phyloP scores from a whole-genome alignment of 2,113 vertebrate species.

The Pan troglodytes region NHGRI_mPanTro3-v2.1_pri NC_072403.2:18176001-18176500 shows the following conservation, averaged over 20 bases:
- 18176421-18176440: not conserved
- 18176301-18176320: accelerated
- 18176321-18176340: accelerated
- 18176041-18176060: not conserved
- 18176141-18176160: not conserved
- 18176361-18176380: not conserved
- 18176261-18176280: not conserved
- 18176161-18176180: not conserved
- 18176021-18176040: not conserved
- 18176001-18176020: not conserved
- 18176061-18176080: not conserved
- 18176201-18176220: not conserved
- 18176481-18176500: not conserved
- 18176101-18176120: not conserved
- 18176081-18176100: not conserved
- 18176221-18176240: not conserved
- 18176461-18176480: accelerated
- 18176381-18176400: accelerated
- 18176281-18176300: accelerated
- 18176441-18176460: not conserved
- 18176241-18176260: not conserved
- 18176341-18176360: not conserved
- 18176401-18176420: not conserved
- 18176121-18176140: not conserved
- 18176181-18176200: not conserved